Base-by-base conservation (phyloP, 2,113 vertebrate genomes). In the Mesitornis unicolor region DNA sequence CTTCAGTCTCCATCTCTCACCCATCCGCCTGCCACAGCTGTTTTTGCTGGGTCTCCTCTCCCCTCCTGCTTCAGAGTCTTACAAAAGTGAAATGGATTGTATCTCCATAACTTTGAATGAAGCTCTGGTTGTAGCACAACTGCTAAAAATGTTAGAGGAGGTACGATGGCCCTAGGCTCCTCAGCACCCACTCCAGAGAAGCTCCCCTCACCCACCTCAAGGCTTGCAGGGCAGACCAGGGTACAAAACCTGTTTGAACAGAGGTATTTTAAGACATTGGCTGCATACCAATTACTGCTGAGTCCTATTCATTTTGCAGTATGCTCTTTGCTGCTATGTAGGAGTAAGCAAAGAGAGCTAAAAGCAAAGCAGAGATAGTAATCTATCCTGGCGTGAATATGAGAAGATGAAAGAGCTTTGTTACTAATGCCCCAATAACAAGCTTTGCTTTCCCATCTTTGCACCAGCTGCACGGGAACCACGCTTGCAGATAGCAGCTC, bases 281-380 rank as follows among this genome's bases (percentile, higher is more conserved):
- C 95, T 85, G 69, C 53, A 76, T 85, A 94, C 94, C 94, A 96
- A 24, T 87, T 82, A 82, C 89, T 79, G 91, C 89, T 87, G 84
- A 89, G 84, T 53, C 53, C 70, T 89, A 95, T 95, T 96, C 80
- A 95, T 89, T 89, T 89, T 82, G 56, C 77, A 82, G 73, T 76
- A 64, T 2, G 2, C 38, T 87, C 76, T 95, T 74, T 91, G 89
- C 53, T 95, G 94, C 76, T 82, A 64, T 64, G 95, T 78, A 95
- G 69, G 59, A 93, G 75, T 77, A 97, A 96, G 92, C 96, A 96
- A 92, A 95, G 93, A 95, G 63, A 95, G 81, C 89, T 87, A 89
- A 95, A 95, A 96, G 94, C 89, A 92, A 93, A 96, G 68, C 3
- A 31, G 38, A 97, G 96, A 96, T 97, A 95, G 47, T 56, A 71